These are phyloP conservation scores for Eudasyphora cyanicolor DNA, from an alignment of 2,888 invertebrate species.

Conservation along the genomic window DNA sequence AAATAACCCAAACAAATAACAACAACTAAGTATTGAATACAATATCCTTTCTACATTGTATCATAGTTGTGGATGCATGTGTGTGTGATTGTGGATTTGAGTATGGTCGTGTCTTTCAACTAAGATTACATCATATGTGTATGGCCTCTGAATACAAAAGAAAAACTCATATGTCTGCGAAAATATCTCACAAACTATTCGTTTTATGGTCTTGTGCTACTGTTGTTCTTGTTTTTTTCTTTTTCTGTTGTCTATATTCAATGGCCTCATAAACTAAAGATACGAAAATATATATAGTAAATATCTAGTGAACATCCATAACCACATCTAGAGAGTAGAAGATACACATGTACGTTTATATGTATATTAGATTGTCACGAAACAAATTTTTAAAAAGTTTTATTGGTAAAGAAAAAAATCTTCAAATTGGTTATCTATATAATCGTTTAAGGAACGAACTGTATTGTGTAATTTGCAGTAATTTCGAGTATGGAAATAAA, in stretches of 20 bases:
- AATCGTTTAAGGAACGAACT: too few species aligned
- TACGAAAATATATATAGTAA: conserved; percentile 3
- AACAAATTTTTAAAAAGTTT: too few species aligned
- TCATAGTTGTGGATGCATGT: too few species aligned
- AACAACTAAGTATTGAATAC: neutral
- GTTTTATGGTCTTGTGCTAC: neutral
- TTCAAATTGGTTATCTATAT: too few species aligned
- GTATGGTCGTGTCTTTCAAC: conserved; percentile 10
- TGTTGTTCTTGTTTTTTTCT: neutral
- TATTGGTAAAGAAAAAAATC: too few species aligned
- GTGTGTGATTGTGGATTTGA: neutral
- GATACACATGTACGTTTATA: neutral
- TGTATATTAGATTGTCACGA: neutral
- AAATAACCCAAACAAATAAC: conserved; percentile 16
- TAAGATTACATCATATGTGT: conserved; percentile 5
- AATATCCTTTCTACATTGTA: too few species aligned
- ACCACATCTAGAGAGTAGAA: neutral
- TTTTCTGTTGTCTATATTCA: neutral
- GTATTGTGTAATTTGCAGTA: too few species aligned
- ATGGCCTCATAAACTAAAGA: conserved; percentile 20
- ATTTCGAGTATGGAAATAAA: too few species aligned
- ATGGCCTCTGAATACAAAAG: neutral
- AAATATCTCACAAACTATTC: conserved; percentile 7
- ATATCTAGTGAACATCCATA: neutral
- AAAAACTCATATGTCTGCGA: conserved; percentile 15